Evolutionary conservation across 2,888 invertebrate genomes (phyloP).

Genomic region (Parapristionchus giblindavisi): DNA sequence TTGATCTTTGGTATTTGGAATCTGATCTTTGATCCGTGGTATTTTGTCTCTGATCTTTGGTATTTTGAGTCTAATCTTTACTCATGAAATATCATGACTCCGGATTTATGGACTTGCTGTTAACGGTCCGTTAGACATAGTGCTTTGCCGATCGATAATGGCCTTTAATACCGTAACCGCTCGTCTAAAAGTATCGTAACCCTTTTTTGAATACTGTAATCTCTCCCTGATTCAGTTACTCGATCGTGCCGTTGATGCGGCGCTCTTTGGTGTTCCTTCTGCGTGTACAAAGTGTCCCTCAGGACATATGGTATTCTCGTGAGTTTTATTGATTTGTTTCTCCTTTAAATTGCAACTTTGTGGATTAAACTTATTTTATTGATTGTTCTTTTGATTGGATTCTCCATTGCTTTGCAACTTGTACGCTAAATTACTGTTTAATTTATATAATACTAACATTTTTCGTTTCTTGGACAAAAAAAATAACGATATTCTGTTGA

Average conservation of each 20-base stretch:
- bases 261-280: slow-evolving; percentile 86
- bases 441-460: background rate
- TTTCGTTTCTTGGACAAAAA: background rate
- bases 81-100: too few species aligned
- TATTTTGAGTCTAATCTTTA: too few species aligned
- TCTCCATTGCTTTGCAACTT: background rate
- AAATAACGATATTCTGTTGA: background rate
- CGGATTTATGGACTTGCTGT: too few species aligned
- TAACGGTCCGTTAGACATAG: too few species aligned
- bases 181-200: too few species aligned
- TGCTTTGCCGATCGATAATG: too few species aligned
- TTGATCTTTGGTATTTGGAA: too few species aligned
- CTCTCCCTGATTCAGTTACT: slow-evolving; percentile 75
- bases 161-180: too few species aligned
- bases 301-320: slow-evolving; percentile 49
- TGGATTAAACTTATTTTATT: background rate
- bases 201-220: too few species aligned
- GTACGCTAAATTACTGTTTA: background rate
- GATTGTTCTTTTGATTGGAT: background rate
- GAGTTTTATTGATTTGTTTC: slow-evolving; percentile 73
- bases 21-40: too few species aligned
- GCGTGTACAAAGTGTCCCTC: slow-evolving; percentile 81
- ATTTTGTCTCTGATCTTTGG: too few species aligned
- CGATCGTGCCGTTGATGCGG: slow-evolving; percentile 83
- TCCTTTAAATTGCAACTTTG: slow-evolving; percentile 33